phyloP scores from a whole-genome alignment of 2,113 vertebrate species.

The Phaethornis superciliosus region DNA sequence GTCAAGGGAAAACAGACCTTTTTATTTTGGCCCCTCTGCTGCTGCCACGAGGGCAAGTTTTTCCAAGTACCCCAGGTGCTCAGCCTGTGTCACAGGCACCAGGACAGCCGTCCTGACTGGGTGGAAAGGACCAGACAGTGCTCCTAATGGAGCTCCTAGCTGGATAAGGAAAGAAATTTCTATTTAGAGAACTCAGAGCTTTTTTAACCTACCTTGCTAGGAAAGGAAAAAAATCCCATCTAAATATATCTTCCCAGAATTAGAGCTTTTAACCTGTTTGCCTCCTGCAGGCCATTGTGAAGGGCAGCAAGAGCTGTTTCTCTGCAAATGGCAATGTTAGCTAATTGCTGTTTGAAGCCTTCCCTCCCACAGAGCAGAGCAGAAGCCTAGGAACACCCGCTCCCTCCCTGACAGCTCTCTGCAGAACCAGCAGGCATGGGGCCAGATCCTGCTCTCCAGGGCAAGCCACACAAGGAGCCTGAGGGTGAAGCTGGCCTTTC shows the following conservation, averaged over 20 bases:
- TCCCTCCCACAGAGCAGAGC: not conserved
- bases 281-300: constrained; percentile 1
- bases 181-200: constrained; percentile 12
- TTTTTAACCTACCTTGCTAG: constrained; percentile 5
- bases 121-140: not conserved
- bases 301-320: rapidly evolving
- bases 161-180: not conserved
- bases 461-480: rapidly evolving
- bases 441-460: not conserved
- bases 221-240: not conserved
- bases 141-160: not conserved
- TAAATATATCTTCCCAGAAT: constrained; percentile 40
- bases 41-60: not conserved
- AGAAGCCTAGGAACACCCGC: not conserved
- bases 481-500: not conserved
- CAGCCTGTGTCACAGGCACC: not conserved
- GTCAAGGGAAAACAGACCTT: not conserved
- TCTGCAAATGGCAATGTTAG: not conserved
- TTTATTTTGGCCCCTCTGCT: not conserved
- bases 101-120: not conserved
- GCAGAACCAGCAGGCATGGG: not conserved
- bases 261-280: constrained; percentile 27
- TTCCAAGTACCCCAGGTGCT: rapidly evolving
- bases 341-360: constrained; percentile 24
- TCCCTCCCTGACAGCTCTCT: not conserved